A percentile compares a stretch with the other conserved stretches of the same genome.
phyloP scores from a whole-genome alignment of 2,797 vertebrate genomes.

The Vireo griseus region DNA sequence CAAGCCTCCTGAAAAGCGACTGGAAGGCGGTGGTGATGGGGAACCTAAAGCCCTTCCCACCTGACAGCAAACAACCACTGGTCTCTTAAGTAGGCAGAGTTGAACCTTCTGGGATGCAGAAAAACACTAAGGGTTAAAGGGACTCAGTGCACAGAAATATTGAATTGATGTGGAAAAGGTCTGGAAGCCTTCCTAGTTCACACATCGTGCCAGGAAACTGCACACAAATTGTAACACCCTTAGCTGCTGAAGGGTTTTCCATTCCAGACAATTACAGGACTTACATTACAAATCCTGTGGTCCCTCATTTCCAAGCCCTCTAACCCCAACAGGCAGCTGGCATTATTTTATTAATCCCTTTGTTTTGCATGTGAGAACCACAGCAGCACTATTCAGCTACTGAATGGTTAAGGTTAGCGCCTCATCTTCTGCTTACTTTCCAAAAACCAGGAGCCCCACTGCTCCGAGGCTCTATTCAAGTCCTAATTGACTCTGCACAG shows the following conservation, averaged over 20 bases:
- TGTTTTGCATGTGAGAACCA: constrained; percentile 17
- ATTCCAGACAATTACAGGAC: not conserved
- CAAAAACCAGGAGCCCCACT: constrained; percentile 33
- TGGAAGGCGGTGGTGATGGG: not conserved
- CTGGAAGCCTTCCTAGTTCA: not conserved
- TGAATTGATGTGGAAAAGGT: not conserved
- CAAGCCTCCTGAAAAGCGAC: not conserved
- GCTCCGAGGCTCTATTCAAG: constrained; percentile 31
- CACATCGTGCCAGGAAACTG: not conserved
- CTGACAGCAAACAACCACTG: not conserved
- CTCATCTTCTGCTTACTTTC: constrained; percentile 5
- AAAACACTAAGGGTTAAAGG: not conserved
- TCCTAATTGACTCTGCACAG: constrained; percentile 55
- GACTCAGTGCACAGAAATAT: not conserved
- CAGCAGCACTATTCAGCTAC: constrained; percentile 11
- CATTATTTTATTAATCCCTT: constrained; percentile 52
- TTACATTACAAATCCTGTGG: not conserved
- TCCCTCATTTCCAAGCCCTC: not conserved
- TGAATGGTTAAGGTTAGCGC: constrained; percentile 32
- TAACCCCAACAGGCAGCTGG: constrained; percentile 8
- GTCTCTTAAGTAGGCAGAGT: not conserved
- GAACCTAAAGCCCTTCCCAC: not conserved
- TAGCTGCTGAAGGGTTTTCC: not conserved
- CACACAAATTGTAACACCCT: not conserved
- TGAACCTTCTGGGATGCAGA: not conserved